A percentile compares a stretch with the other conserved stretches of the same genome.
phyloP scores from a whole-genome alignment of 1,140 invertebrate species.

The Calliphora vicina region DNA sequence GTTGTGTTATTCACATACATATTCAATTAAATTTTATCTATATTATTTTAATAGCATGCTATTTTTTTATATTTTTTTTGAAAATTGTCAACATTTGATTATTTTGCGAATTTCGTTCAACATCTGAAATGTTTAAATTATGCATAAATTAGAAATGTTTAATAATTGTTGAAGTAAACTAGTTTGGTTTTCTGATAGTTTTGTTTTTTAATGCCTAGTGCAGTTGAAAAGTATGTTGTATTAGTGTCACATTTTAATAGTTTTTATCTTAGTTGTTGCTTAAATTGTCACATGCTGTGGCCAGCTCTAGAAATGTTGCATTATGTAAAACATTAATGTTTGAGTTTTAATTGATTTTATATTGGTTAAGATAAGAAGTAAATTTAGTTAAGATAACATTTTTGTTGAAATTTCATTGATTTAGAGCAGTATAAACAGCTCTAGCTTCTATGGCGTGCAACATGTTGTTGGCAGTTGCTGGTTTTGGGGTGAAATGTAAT shows the following conservation, averaged over 20 bases:
- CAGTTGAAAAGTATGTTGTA: background rate
- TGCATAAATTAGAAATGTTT: background rate
- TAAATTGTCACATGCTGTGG: conserved; percentile 15
- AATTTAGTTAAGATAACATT: conserved; percentile 5
- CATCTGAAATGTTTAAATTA: background rate
- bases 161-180: background rate
- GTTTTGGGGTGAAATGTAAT: background rate
- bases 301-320: background rate
- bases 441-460: background rate
- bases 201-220: background rate
- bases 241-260: conserved; percentile 1
- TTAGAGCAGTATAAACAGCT: no score
- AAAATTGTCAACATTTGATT: background rate
- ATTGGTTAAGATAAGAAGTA: background rate
- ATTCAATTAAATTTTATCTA: background rate
- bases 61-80: background rate
- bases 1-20: background rate
- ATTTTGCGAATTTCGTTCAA: background rate
- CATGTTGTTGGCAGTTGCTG: background rate
- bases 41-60: background rate
- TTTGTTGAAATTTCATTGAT: background rate
- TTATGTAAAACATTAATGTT: conserved; percentile 14
- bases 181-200: background rate
- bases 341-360: conserved; percentile 11
- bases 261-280: background rate